Evolutionary conservation across 2,113 vertebrate genomes (phyloP), one percentile per base, ranked within the genome.

Genomic region (Ceyx margarethae): DNA sequence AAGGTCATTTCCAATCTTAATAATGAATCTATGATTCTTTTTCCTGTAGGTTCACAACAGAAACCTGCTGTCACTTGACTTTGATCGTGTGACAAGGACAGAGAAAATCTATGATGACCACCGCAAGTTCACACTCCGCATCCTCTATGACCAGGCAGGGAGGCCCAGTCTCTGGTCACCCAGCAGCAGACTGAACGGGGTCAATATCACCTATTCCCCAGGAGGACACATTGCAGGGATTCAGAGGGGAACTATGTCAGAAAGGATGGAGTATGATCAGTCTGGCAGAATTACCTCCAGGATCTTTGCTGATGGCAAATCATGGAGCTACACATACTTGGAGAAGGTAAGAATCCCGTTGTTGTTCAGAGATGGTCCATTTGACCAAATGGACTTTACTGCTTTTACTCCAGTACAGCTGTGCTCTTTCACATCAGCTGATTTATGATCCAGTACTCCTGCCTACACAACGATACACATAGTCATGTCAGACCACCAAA

Each of bases 41-140:
- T 22, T 79, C 33, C 31, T 81, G 3, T 87, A 99, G 99, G 99
- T 99, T 89, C 99, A 99, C 93, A 99, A 99, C 95, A 98, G 99
- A 93, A 99, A 99, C 94, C 95, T 99, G 85, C 96, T 99, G 8
- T 99, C 99, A 9, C 94, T 99, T 37, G 99, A 99, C 94, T 99
- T 99, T 29, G 99, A 99, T 95, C 99, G 99, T 1, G 98, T 99
- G 89, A 99, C 99, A n/a, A 97, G 99, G 71, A 99, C 99, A 3
- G 99, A 99, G 96, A 99, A 99, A 92, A 99, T 99, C 66, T 99
- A 99, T 5, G 99, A 99, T 4, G 99, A 99, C 94, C 99, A 99
- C 95, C 98, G 99, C 91, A 99, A 99, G 95, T 99, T 99, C 92
- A 99, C 99, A 0, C 95, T 99, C 45, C 98, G 99, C 87, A 99